These are phyloP conservation scores for Lepus townsendii DNA, from an alignment of 2,797 vertebrate species.

Conservation along the genomic window DNA sequence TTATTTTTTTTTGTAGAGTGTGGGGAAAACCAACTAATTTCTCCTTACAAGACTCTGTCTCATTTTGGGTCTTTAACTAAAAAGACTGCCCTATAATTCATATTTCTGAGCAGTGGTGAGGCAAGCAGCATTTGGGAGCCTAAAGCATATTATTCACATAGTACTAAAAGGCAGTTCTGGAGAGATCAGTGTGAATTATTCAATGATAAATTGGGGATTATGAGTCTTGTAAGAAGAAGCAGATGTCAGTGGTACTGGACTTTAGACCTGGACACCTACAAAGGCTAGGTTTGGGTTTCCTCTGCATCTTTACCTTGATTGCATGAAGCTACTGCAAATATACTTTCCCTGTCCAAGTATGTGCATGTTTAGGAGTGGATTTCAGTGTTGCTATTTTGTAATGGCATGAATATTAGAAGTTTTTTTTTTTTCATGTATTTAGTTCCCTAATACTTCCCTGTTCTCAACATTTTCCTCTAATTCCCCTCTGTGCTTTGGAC, in stretches of 20 bases:
- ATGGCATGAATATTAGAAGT: background rate
- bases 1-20: background rate
- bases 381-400: background rate
- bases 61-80: background rate
- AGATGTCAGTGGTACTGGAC: background rate
- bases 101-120: background rate
- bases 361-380: background rate
- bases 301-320: background rate
- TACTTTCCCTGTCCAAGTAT: background rate
- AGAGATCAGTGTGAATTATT: background rate
- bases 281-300: background rate
- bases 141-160: background rate
- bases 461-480: background rate
- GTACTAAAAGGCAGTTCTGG: background rate
- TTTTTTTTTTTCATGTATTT: background rate
- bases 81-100: background rate
- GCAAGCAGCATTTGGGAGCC: background rate
- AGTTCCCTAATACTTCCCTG: background rate
- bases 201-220: background rate
- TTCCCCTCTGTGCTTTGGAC: background rate
- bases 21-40: background rate
- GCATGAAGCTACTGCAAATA: background rate
- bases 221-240: background rate
- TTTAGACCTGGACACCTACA: background rate
- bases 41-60: background rate